phyloP scores from a whole-genome alignment of 2,797 vertebrate genomes.

The Acanthurus lineatus region DNA sequence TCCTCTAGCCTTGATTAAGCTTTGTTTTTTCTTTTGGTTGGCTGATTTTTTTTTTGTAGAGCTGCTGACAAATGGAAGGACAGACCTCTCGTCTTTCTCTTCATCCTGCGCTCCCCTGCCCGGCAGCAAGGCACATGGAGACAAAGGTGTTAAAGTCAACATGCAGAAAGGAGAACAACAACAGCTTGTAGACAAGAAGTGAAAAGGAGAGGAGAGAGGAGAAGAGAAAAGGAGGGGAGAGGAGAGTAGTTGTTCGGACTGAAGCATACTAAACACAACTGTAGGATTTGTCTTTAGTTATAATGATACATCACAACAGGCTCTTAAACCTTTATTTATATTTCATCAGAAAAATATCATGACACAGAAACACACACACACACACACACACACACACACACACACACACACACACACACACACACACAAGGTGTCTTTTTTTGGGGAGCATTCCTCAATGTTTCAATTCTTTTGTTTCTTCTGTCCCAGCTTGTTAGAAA shows the following conservation, averaged over 20 bases:
- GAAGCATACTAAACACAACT: conserved; percentile 4
- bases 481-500: no score
- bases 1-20: not conserved
- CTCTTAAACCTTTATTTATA: not conserved
- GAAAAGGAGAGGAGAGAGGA: conserved; percentile 45
- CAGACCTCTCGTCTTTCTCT: conserved; percentile 97
- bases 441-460: no score
- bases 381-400: no score
- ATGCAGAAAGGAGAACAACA: conserved; percentile 77
- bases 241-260: conserved; percentile 17
- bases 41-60: conserved; percentile 4
- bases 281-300: not conserved
- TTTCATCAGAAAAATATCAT: not conserved
- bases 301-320: conserved; percentile 6
- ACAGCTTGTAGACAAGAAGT: conserved; percentile 36
- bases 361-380: no score
- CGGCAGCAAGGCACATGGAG: conserved; percentile 93
- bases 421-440: no score
- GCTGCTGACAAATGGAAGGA: conserved; percentile 84
- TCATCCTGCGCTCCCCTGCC: conserved; percentile 94
- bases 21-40: conserved; percentile 10
- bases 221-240: conserved; percentile 43
- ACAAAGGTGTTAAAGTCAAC: conserved; percentile 89
- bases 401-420: not conserved
- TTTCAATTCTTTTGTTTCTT: no score